Conservation (phyloP, 2,888 invertebrate species). For the Tenthredo livida region DNA sequence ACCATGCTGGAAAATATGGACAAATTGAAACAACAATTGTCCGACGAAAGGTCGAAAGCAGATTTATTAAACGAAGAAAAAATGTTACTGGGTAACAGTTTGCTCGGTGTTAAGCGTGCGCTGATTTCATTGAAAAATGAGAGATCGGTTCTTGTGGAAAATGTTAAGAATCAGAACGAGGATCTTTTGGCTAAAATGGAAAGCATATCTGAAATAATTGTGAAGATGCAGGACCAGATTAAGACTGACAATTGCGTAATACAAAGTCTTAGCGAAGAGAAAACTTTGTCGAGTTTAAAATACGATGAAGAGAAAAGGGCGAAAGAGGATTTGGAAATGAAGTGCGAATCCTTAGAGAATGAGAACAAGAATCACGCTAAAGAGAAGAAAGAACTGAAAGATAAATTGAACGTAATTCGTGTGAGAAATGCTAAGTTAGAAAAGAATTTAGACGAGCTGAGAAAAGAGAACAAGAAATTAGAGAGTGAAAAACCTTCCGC, state of each 20-base stretch:
- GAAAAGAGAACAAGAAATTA: conserved; percentile 63
- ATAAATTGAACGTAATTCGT: conserved; percentile 66
- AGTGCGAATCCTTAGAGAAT: conserved; percentile 61
- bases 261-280: conserved; percentile 31
- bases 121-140: conserved; percentile 70
- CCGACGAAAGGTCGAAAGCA: conserved; percentile 32
- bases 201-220: not conserved
- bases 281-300: conserved; percentile 1
- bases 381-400: conserved; percentile 67
- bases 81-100: conserved; percentile 53
- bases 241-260: not conserved
- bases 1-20: conserved; percentile 41
- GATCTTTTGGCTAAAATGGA: conserved; percentile 66
- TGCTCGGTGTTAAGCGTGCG: conserved; percentile 52
- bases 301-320: conserved; percentile 13
- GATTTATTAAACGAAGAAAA: conserved; percentile 30
- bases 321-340: conserved; percentile 50
- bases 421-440: conserved; percentile 69
- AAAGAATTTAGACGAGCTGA: conserved; percentile 68
- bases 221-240: conserved; percentile 23
- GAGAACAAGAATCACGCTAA: conserved; percentile 65
- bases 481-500: conserved; percentile 57
- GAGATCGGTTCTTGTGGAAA: conserved; percentile 74
- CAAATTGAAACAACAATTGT: conserved; percentile 28
- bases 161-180: conserved; percentile 63